phyloP scores from a whole-genome alignment of 2,113 vertebrate species.

The Xiphophorus maculatus region DNA sequence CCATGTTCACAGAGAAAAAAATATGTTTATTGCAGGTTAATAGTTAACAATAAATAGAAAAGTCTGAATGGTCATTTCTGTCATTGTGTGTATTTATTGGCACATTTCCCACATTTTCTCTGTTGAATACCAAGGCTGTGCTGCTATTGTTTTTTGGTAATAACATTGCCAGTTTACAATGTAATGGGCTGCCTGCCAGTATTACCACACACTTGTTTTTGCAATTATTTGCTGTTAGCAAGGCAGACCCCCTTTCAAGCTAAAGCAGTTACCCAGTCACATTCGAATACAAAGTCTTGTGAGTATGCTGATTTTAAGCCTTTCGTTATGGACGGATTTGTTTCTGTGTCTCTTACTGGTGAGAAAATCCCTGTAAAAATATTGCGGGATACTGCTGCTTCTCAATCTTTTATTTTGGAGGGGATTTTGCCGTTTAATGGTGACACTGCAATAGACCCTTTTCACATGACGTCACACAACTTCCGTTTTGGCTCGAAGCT shows the following conservation, averaged over 20 bases:
- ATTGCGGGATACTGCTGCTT: too few species aligned
- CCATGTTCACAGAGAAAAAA: slow-evolving; percentile 45
- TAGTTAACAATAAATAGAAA: slow-evolving; percentile 34
- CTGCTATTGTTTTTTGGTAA: slow-evolving; percentile 45
- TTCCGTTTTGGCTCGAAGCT: too few species aligned
- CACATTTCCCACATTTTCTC: slow-evolving; percentile 20
- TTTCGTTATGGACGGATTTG: too few species aligned
- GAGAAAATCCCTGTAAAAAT: too few species aligned
- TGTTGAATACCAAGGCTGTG: slow-evolving; percentile 52
- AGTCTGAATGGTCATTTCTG: slow-evolving; percentile 37
- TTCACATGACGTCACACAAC: too few species aligned
- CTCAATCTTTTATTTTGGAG: too few species aligned
- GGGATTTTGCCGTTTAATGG: too few species aligned
- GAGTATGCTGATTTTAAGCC: too few species aligned
- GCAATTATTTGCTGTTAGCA: slow-evolving; percentile 34
- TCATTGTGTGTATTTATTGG: slow-evolving; percentile 29
- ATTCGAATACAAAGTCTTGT: too few species aligned
- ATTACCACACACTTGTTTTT: slow-evolving; percentile 40
- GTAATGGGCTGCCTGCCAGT: slow-evolving; percentile 47
- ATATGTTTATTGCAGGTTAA: slow-evolving; percentile 59
- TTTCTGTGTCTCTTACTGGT: too few species aligned
- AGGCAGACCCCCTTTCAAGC: slow-evolving; percentile 28
- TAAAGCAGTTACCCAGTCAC: too few species aligned
- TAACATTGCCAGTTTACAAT: slow-evolving; percentile 49
- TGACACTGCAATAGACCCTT: too few species aligned